Base-by-base conservation (phyloP, 2,888 invertebrate species). In the Archips xylosteana region DNA sequence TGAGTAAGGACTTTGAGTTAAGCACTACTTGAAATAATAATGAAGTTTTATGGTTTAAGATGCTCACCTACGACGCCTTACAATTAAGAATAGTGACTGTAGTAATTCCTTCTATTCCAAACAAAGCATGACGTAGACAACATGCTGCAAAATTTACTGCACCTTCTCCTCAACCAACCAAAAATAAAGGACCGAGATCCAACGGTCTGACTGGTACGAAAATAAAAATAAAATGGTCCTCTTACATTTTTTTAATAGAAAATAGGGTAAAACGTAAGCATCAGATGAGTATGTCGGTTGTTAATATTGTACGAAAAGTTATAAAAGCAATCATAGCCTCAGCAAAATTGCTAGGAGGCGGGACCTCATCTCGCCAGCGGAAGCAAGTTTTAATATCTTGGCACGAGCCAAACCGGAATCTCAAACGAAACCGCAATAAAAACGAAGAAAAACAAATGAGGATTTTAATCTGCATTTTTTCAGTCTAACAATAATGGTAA, bases 321-420 rank as follows among this genome's bases (percentile, higher is more conserved):
- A 12, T 34, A 72, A 67, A 62, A 72, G 67, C 72, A 67, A 72
- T 72, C 61, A 57, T 36, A 54, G 15, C 45, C 23, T 57, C 36
- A 67, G 71, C 36, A 15, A 54, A 62, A 72, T 72, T 54, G 66
- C 36, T 57, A 59, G 66, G n/a, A 72, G 64, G 63, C 63, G 47
- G 59, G 42, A 54, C 34, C 23, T 62, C 66, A 63, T 71, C 34
- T 66, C 45, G 15, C 15, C 45, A 6, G 36, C 15, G 13, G 62
- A 54, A 36, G 51, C 51, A 45, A 10, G 32, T 62, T 62, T 72
- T 67, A 62, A 72, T 67, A 67, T 62, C 72, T 67, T 57, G 66
- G 67, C 67, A n/a, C 32, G 42, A 59, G 39, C 45, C 60, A 36
- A 13, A 23, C 32, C 23, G 62, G 42, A 64, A 54, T 13, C 5